phyloP scores from a whole-genome alignment of 2,797 vertebrate genomes.

The Coilia nasus region DNA sequence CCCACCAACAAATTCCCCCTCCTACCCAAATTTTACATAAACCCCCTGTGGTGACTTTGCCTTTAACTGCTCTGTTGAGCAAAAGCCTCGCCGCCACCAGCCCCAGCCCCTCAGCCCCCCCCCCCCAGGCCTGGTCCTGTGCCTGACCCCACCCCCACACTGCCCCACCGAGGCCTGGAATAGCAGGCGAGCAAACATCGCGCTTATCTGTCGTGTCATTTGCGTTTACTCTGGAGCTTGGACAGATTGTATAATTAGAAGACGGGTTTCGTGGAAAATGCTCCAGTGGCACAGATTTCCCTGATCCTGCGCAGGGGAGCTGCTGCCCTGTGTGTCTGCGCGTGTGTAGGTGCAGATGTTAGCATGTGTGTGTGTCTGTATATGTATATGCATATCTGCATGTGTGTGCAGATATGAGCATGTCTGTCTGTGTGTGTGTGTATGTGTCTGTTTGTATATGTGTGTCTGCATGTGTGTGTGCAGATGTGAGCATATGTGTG shows the following conservation, averaged over 20 bases:
- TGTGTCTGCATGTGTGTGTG: no score
- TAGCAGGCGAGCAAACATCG: slow-evolving; percentile 64
- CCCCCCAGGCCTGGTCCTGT: neutral
- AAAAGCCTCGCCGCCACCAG: slow-evolving; percentile 30
- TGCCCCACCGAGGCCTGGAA: slow-evolving; percentile 62
- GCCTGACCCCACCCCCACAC: neutral
- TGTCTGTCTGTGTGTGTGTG: no score
- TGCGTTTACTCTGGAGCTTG: slow-evolving; percentile 63
- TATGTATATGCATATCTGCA: neutral
- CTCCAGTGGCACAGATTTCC: slow-evolving; percentile 57
- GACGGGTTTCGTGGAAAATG: slow-evolving; percentile 66
- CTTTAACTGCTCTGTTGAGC: slow-evolving; percentile 53
- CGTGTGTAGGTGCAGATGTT: no score
- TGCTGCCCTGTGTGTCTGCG: no score
- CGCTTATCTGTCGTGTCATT: slow-evolving; percentile 67
- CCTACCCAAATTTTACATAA: slow-evolving; percentile 19
- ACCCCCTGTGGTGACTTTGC: slow-evolving; percentile 34
- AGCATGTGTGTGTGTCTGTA: neutral
- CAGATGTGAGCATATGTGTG: no score
- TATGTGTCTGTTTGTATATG: no score
- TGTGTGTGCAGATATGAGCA: no score
- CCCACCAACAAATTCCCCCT: neutral
- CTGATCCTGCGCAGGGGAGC: neutral
- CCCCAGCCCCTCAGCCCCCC: neutral
- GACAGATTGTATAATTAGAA: slow-evolving; percentile 69